Evolutionary conservation across 1,140 invertebrate genomes (phyloP), one percentile per base, ranked within the genome.

Genomic region (Caenorhabditis tropicalis): DNA sequence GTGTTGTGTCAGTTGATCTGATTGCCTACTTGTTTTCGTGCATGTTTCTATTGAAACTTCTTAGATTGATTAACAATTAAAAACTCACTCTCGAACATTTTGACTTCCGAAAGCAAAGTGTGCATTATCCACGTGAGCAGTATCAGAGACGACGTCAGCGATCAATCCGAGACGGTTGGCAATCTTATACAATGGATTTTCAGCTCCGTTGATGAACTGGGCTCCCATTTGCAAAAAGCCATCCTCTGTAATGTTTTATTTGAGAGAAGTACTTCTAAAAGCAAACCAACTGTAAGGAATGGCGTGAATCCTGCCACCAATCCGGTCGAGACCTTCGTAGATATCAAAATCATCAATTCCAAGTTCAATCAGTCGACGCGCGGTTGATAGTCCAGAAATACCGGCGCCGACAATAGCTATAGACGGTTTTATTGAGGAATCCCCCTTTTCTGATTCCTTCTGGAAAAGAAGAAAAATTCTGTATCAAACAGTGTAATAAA

Each of bases 391-490:
- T 24, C 93, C 93, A 83, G 93, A 91, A 33, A 91, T 87, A 39
- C 93, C 93, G 31, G 92, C 93, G 58, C 93, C 93, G 70, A 93
- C 89, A 39, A 93, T 88, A 6, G 87, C 87, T 70, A 87, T 85
- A 46, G 79, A 82, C 21, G 84, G 84, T 79, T 82, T 49, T 70
- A 39, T 53, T 21, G 58, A 82, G 16, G 60, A 29, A 12, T 84
- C 65, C 79, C 51, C 79, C 31, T 58, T 81, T 81, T 51, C 48
- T 65, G 83, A 84, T 24, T 84, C 83, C 80, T 84, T 84, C 83
- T 84, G 48, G 58, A 84, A 36, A 39, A 12, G n/a, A 60, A 60
- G 65, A 33, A 15, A 43, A 24, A 58, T 1, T 3, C 24, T 36
- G 15, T 12, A 36, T 36, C 3, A 3, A 2, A 19, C 16, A 65